phyloP scores from a whole-genome alignment of 1,140 invertebrate genomes.

The Anagrus nilaparvatae region DNA sequence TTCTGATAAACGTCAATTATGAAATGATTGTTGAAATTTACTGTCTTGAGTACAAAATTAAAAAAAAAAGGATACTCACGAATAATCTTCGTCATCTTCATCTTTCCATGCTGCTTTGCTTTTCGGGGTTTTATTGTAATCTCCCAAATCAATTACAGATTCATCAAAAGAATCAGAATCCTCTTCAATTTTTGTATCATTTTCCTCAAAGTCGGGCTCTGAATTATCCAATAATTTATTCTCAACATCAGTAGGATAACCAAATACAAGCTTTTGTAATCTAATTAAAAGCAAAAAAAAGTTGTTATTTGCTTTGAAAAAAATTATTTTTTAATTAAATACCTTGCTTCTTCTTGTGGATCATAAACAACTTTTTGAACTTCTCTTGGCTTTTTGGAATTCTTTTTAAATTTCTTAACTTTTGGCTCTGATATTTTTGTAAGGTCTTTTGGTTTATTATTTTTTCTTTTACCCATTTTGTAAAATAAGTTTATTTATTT shows the following conservation, averaged over 20 bases:
- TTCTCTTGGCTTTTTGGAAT: slow-evolving; percentile 10
- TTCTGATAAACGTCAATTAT: slow-evolving; percentile 86
- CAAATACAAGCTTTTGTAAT: slow-evolving; percentile 29
- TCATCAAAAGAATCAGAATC: slow-evolving; percentile 9
- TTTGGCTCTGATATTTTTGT: too few relatives aligned
- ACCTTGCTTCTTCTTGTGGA: slow-evolving; percentile 28
- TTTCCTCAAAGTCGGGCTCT: neutral
- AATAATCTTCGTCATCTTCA: slow-evolving; percentile 52
- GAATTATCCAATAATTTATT: slow-evolving; percentile 18
- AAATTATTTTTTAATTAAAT: neutral
- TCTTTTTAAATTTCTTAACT: too few relatives aligned
- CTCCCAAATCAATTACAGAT: slow-evolving; percentile 8
- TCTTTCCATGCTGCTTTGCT: slow-evolving; percentile 54
- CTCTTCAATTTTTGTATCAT: too few relatives aligned
- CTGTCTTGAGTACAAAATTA: slow-evolving; percentile 4
- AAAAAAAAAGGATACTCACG: slow-evolving; percentile 22
- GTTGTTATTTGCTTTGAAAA: neutral
- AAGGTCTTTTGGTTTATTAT: neutral
- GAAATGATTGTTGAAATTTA: slow-evolving; percentile 18
- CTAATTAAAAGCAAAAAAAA: slow-evolving; percentile 17
- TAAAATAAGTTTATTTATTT: too few relatives aligned
- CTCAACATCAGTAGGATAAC: slow-evolving; percentile 24
- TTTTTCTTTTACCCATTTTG: neutral
- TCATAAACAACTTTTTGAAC: slow-evolving; percentile 20
- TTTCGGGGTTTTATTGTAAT: slow-evolving; percentile 4